Percentiles rank a stretch among this genome's conserved stretches.
These are phyloP conservation scores for Arge pagana DNA, from an alignment of 2,888 invertebrate species.

Conservation along the genomic window DNA sequence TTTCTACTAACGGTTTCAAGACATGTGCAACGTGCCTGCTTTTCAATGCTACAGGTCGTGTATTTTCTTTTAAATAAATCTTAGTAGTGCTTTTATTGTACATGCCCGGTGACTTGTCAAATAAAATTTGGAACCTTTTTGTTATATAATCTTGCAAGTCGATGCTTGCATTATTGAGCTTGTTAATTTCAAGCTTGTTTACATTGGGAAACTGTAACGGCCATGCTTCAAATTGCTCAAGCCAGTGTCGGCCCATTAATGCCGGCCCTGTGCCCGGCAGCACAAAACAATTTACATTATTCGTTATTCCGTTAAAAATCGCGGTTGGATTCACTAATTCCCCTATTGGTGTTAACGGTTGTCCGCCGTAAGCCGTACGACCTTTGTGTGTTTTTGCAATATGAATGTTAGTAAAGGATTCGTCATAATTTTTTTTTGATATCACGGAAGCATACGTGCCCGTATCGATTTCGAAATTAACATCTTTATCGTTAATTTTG, in stretches of 20 bases:
- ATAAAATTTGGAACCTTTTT: slow-evolving; percentile 10
- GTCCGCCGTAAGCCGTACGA: slow-evolving; percentile 15
- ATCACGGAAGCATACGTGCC: slow-evolving; percentile 25
- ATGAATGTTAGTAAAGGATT: neutral
- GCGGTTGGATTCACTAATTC: slow-evolving; percentile 14
- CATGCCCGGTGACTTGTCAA: slow-evolving; percentile 16
- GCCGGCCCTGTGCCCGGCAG: slow-evolving; percentile 19
- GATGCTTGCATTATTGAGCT: slow-evolving; percentile 3
- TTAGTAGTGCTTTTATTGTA: slow-evolving; percentile 20
- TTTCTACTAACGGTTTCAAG: slow-evolving; percentile 17
- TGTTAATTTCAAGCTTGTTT: neutral
- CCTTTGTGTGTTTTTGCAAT: slow-evolving; percentile 10
- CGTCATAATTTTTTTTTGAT: slow-evolving; percentile 1
- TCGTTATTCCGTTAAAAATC: slow-evolving; percentile 1
- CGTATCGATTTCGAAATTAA: slow-evolving; percentile 21
- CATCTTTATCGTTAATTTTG: slow-evolving; percentile 13
- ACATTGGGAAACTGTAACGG: slow-evolving; percentile 15
- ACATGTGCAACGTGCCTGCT: slow-evolving; percentile 22
- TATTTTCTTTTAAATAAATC: too few species aligned
- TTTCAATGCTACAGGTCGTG: slow-evolving; percentile 24
- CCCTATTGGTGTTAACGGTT: slow-evolving; percentile 18
- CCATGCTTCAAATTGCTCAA: slow-evolving; percentile 19
- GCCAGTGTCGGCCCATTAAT: slow-evolving; percentile 26
- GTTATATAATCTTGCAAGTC: slow-evolving; percentile 2
- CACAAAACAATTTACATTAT: slow-evolving; percentile 18